Conservation (phyloP, 2,797 vertebrate genomes). For the Psittacula echo region DNA sequence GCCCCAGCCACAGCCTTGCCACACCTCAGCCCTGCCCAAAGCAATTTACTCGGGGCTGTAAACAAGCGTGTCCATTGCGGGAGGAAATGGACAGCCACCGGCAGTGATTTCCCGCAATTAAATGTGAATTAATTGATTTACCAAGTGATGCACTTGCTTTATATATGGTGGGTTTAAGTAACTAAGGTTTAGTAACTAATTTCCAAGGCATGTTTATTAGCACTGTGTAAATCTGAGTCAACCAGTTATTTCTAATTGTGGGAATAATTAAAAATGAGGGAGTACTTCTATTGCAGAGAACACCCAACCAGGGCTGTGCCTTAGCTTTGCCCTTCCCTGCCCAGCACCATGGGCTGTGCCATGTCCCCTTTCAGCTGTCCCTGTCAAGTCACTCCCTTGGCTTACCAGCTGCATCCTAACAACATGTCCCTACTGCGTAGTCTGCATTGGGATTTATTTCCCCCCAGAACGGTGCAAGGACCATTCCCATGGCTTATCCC, state of each 20-base stretch:
- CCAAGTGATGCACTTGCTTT: not conserved
- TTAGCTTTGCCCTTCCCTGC: not conserved
- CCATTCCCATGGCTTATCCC: fast-evolving
- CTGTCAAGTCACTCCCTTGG: no score
- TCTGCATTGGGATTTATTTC: fast-evolving
- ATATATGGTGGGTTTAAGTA: not conserved
- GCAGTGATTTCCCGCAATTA: constrained; percentile 22
- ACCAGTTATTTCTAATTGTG: constrained; percentile 66
- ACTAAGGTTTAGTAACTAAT: constrained; percentile 57
- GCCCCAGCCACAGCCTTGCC: not conserved
- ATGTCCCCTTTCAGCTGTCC: fast-evolving
- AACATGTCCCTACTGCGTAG: not conserved
- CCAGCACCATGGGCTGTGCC: not conserved
- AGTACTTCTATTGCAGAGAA: not conserved
- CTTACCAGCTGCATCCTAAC: not conserved
- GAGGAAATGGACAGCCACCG: not conserved
- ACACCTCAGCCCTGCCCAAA: not conserved
- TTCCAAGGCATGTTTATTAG: constrained; percentile 65
- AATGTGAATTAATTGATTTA: constrained; percentile 35
- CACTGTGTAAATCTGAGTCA: constrained; percentile 67
- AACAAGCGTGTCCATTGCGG: not conserved
- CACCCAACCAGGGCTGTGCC: not conserved
- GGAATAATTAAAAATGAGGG: constrained; percentile 19
- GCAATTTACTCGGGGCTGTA: not conserved
- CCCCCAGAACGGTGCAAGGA: fast-evolving